Conservation (phyloP, 2,888 invertebrate genomes). For the Epistrophe grossulariae region DNA sequence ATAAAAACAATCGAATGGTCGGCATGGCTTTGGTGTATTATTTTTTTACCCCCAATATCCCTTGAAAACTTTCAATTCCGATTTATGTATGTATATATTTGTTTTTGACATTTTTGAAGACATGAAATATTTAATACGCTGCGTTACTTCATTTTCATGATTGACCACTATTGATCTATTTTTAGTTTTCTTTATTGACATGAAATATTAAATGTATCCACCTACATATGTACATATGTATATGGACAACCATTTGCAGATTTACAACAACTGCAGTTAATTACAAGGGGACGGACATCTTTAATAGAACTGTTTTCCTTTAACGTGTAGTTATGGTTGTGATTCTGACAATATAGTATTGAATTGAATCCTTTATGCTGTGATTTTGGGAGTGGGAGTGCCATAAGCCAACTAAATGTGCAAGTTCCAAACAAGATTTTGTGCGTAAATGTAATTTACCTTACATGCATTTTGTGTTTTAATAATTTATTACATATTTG, state of each 20-base stretch:
- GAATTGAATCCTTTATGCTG: slow-evolving; percentile 12
- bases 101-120: slow-evolving; percentile 65
- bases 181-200: slow-evolving; percentile 40
- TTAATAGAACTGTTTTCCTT: slow-evolving; percentile 62
- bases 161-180: slow-evolving; percentile 46
- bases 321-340: not conserved
- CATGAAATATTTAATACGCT: slow-evolving; percentile 57
- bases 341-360: slow-evolving; percentile 1
- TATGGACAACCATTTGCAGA: slow-evolving; percentile 8
- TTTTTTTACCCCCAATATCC: slow-evolving; percentile 23
- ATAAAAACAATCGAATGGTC: slow-evolving; percentile 34
- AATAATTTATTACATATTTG: slow-evolving; percentile 52
- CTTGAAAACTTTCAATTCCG: not conserved
- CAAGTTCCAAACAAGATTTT: slow-evolving; percentile 52
- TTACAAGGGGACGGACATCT: slow-evolving; percentile 48
- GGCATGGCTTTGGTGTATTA: slow-evolving; percentile 31
- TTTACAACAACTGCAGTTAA: slow-evolving; percentile 27
- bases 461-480: slow-evolving; percentile 1
- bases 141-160: not conserved
- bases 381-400: slow-evolving; percentile 16
- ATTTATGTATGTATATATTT: slow-evolving; percentile 4
- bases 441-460: slow-evolving; percentile 19
- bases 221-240: not conserved
- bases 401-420: slow-evolving; percentile 38
- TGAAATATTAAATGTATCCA: not conserved